Base-by-base conservation (phyloP, 2,113 vertebrate genomes). In the Thamnaconus septentrionalis region DNA sequence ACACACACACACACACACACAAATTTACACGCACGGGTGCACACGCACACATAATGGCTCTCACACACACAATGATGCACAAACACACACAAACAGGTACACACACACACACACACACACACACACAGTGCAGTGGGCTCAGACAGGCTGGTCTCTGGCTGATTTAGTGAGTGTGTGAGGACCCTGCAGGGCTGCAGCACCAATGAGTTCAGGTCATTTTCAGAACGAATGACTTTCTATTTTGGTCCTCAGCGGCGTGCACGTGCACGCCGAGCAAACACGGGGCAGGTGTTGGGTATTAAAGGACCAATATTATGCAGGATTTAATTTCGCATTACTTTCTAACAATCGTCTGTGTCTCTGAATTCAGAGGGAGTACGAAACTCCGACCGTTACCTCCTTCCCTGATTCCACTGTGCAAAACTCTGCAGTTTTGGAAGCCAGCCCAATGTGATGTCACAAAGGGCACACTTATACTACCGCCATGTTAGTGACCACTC, bases 141-240 rank as follows among this genome's bases (percentile, higher is more conserved):
- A 61, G 64, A 11, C 51, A 60, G 69, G 65, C 78, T 41, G 7
- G 5, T 69, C 60, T 59, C 64, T 69, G 64, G 73, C 75, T 84
- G 80, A 83, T 83, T 18, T 80, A 79, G 50, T 50, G 56, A 72
- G 69, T 79, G 72, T 75, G 80, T 81, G 65, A 80, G 71, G 57
- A 48, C 63, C 68, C 58, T 74, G 76, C 66, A 50, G 70, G 65
- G 57, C 47, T 68, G 60, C 61, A 66, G 71, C 57, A 68, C 64
- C 43, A 57, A 52, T 83, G 71, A 74, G 65, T 61, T 81, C 81
- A 73, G 85, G 86, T 75, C 56, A 79, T 86, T 74, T 84, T 80
- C 69, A 0, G 67, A 67, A 76, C 62, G 87, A 84, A 89, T 81
- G 4, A 75, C 64, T 45, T 58, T 79, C 73, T 79, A 78, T 85